A percentile compares a stretch with the other conserved stretches of the same genome.
phyloP scores from a whole-genome alignment of 2,888 invertebrate genomes.

The Nomada fabriciana region DNA sequence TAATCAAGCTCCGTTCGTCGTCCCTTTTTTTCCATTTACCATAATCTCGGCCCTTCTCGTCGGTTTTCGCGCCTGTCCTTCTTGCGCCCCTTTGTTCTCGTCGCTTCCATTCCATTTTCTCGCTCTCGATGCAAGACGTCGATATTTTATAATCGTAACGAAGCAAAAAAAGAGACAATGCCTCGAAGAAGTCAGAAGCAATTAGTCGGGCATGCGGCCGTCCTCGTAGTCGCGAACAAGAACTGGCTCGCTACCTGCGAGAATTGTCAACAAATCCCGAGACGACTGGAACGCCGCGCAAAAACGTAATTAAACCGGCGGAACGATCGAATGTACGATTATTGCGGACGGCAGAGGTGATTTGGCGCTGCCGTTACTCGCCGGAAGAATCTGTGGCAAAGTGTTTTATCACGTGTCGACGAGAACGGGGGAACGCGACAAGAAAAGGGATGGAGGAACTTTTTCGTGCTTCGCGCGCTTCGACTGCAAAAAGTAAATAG shows the following conservation, averaged over 20 bases:
- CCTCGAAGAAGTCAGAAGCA: conserved; percentile 36
- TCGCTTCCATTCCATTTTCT: neutral
- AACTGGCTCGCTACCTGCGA: conserved; percentile 15
- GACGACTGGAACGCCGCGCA: neutral
- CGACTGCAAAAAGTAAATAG: neutral
- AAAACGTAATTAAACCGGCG: conserved; percentile 47
- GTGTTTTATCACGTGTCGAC: neutral
- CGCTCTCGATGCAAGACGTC: neutral
- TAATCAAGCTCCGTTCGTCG: conserved; percentile 47
- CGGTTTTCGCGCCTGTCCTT: neutral
- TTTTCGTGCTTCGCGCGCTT: neutral
- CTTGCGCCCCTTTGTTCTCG: neutral
- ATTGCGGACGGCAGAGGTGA: neutral
- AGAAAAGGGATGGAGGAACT: neutral
- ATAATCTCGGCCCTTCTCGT: neutral
- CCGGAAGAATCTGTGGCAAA: conserved; percentile 11
- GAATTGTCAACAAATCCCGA: conserved; percentile 46
- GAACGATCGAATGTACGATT: conserved; percentile 23
- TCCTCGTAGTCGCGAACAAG: conserved; percentile 25
- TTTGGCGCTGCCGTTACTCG: conserved; percentile 5
- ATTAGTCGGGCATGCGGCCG: conserved; percentile 32
- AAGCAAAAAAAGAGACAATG: conserved; percentile 6
- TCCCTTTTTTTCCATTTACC: neutral
- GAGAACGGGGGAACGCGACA: neutral
- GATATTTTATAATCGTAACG: conserved; percentile 14